These are phyloP conservation scores for Alaudala cheleensis DNA, from an alignment of 2,113 vertebrate genomes.

Conservation along the genomic window DNA sequence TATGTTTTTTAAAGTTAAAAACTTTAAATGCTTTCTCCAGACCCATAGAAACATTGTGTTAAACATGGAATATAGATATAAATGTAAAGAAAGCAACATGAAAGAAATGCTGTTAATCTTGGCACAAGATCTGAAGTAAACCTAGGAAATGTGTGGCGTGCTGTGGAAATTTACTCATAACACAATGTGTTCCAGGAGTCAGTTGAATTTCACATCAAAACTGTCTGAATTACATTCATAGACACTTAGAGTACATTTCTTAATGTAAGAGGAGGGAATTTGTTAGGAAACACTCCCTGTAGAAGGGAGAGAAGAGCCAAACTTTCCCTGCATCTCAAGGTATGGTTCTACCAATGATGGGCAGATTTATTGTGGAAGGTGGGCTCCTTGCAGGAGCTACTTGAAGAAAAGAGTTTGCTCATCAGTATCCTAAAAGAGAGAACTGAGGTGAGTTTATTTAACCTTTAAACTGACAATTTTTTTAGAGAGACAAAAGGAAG, in stretches of 20 bases:
- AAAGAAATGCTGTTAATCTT: conserved; percentile 60
- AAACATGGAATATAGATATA: conserved; percentile 57
- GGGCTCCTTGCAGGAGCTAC: not conserved
- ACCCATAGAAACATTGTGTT: conserved; percentile 14
- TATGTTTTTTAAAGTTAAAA: conserved; percentile 22
- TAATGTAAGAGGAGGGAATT: not conserved
- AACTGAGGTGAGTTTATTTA: not conserved
- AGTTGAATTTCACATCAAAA: conserved; percentile 11
- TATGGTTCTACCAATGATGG: not conserved
- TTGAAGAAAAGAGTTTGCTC: not conserved
- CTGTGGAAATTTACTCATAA: conserved; percentile 59
- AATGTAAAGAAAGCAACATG: conserved; percentile 59
- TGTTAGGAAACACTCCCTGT: not conserved
- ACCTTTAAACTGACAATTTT: not conserved
- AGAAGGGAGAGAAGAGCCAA: not conserved
- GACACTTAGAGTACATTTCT: not conserved
- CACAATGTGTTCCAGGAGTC: conserved; percentile 48
- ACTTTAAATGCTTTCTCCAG: conserved; percentile 42
- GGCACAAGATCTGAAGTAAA: conserved; percentile 57
- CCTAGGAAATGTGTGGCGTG: conserved; percentile 41
- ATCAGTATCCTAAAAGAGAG: not conserved
- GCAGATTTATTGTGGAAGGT: not conserved
- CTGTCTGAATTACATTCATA: conserved; percentile 1
- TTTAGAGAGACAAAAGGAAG: not conserved
- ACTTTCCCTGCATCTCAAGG: not conserved